Conservation (phyloP, 53 echinoderm and acorn worm species). For the Holothuria leucospilota region DNA sequence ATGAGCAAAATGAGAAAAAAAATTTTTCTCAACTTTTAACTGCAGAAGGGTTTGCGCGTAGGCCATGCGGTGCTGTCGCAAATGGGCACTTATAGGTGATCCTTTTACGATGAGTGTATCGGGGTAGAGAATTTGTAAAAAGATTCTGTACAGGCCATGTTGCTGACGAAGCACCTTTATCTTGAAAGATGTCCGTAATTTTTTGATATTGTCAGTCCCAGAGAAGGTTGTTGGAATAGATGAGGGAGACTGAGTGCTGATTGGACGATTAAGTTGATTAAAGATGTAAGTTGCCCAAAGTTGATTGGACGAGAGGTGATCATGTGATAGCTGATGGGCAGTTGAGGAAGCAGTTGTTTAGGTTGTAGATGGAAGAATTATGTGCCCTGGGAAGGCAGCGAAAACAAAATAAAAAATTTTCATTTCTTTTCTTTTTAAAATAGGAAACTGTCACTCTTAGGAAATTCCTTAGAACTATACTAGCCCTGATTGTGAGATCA, state of each 20-base stretch:
- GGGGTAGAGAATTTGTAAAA: constrained; percentile 35
- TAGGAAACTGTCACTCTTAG: neutral
- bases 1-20: constrained; percentile 19
- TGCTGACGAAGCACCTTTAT: constrained; percentile 31
- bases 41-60: constrained; percentile 27
- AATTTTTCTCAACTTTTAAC: neutral
- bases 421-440: constrained; percentile 5
- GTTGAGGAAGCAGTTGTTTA: constrained; percentile 29
- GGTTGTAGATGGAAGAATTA: constrained; percentile 47
- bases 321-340: constrained; percentile 50
- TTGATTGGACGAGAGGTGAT: constrained; percentile 46
- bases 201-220: too few species aligned
- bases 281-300: constrained; percentile 38
- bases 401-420: constrained; percentile 35
- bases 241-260: constrained; percentile 35
- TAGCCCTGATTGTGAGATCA: too few species aligned
- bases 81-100: constrained; percentile 9
- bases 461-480: too few species aligned
- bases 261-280: constrained; percentile 37
- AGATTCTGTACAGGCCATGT: constrained; percentile 19
- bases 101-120: constrained; percentile 24
- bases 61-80: constrained; percentile 40
- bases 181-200: constrained; percentile 32
- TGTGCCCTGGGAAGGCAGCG: constrained; percentile 47
- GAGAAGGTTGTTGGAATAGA: constrained; percentile 28